A percentile compares a stretch with the other conserved stretches of the same genome.
phyloP scores from a whole-genome alignment of 2,888 invertebrate genomes.

The Dolichomitus sp. region DNA sequence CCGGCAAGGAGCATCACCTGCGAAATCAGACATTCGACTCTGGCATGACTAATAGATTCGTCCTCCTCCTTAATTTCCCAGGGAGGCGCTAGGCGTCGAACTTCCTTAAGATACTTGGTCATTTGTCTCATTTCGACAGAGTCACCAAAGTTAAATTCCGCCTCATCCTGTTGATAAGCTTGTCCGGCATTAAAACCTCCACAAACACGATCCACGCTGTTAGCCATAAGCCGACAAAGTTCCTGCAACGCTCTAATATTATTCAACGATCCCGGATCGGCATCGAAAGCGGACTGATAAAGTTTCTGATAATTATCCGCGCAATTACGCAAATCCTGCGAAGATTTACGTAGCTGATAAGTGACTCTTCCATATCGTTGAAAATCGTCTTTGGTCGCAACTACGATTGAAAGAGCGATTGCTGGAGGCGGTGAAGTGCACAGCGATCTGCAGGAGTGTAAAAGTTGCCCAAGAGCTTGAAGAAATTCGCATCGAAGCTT shows the following conservation, averaged over 20 bases:
- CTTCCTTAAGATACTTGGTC: constrained; percentile 80
- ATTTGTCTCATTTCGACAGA: constrained; percentile 83
- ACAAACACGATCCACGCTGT: constrained; percentile 92
- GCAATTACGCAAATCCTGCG: constrained; percentile 91
- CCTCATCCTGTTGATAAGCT: constrained; percentile 75
- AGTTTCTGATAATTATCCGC: constrained; percentile 92
- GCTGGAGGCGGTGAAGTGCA: constrained; percentile 98
- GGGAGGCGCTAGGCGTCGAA: constrained; percentile 82
- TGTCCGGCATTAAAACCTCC: constrained; percentile 77
- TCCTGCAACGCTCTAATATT: constrained; percentile 91
- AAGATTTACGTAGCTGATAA: constrained; percentile 91
- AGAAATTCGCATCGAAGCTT: constrained; percentile 92
- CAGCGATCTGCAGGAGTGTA: constrained; percentile 91
- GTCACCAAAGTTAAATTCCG: constrained; percentile 81
- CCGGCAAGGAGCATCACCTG: constrained; percentile 88
- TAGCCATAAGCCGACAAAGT: constrained; percentile 92
- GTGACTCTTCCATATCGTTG: constrained; percentile 93
- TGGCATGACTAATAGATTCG: constrained; percentile 81
- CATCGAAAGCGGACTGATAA: constrained; percentile 95
- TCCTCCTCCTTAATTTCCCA: constrained; percentile 84
- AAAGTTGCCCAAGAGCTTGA: constrained; percentile 89
- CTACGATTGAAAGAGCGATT: constrained; percentile 94
- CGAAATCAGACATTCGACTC: constrained; percentile 88
- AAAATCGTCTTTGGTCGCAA: constrained; percentile 92
- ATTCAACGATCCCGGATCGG: constrained; percentile 92